Conservation (phyloP, 2,113 vertebrate genomes). For the Cynoglossus semilaevis region DNA sequence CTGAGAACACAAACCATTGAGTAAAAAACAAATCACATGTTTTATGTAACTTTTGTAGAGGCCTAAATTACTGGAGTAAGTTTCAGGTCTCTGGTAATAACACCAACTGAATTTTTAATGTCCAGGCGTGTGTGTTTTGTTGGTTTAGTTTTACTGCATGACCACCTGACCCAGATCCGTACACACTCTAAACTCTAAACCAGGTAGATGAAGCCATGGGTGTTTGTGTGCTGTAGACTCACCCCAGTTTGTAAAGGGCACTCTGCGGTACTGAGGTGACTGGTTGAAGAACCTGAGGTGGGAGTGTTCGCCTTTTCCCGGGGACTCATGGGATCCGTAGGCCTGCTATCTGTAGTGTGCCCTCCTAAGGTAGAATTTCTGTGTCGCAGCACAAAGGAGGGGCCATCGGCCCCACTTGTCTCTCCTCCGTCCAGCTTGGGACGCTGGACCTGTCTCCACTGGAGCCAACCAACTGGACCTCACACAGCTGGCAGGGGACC, state of each 20-base stretch:
- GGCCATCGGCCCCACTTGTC: constrained; percentile 62
- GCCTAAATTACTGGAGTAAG: not conserved
- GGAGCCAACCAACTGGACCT: not conserved
- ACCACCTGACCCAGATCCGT: constrained; percentile 6
- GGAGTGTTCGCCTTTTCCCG: constrained; percentile 39
- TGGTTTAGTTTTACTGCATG: constrained; percentile 29
- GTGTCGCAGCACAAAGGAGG: constrained; percentile 73
- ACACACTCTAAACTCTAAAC: constrained; percentile 18
- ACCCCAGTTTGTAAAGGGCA: constrained; percentile 63
- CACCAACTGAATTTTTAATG: constrained; percentile 39
- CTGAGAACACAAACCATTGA: too few species aligned
- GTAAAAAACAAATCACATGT: too few species aligned
- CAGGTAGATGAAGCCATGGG: constrained; percentile 22
- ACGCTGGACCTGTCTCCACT: constrained; percentile 37
- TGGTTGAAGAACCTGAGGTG: constrained; percentile 57
- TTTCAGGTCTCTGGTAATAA: constrained; percentile 6
- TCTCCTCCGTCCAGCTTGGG: constrained; percentile 77
- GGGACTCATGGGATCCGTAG: constrained; percentile 56
- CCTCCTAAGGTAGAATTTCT: constrained; percentile 51
- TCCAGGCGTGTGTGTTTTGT: constrained; percentile 16
- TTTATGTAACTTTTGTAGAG: too few species aligned
- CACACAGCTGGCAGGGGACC: not conserved
- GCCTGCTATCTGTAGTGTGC: constrained; percentile 23
- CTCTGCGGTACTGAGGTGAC: constrained; percentile 51
- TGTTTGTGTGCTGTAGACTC: constrained; percentile 31